Conservation (phyloP, 2,113 vertebrate species). For the Myrmecophaga tridactyla region DNA sequence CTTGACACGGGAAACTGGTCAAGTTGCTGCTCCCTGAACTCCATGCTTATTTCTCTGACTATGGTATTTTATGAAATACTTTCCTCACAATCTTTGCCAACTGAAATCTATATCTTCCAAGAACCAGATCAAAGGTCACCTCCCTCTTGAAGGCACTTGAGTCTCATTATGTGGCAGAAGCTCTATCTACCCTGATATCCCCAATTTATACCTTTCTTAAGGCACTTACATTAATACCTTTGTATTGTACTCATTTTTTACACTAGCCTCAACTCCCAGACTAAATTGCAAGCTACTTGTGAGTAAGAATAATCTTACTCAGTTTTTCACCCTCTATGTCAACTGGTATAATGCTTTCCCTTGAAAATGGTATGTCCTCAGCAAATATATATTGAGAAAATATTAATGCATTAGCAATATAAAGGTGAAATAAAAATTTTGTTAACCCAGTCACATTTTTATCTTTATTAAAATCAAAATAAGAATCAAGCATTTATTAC, state of each 20-base stretch:
- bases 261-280: not conserved
- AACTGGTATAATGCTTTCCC: not conserved
- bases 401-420: not conserved
- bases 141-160: not conserved
- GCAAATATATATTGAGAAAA: conserved; percentile 25
- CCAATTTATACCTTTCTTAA: not conserved
- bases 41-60: not conserved
- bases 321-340: not conserved
- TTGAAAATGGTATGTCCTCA: not conserved
- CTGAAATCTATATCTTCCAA: not conserved
- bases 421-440: not conserved
- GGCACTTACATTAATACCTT: not conserved
- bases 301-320: conserved; percentile 9
- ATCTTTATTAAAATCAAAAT: not conserved
- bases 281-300: not conserved
- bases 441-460: not conserved
- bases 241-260: not conserved
- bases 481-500: not conserved
- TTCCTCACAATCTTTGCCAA: not conserved
- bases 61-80: not conserved
- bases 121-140: not conserved
- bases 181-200: not conserved
- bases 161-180: not conserved
- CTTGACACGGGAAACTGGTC: not conserved
- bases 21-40: not conserved